These are phyloP conservation scores for Mus musculus DNA, from an alignment of 2,113 vertebrate species.

Conservation along the genomic window DNA sequence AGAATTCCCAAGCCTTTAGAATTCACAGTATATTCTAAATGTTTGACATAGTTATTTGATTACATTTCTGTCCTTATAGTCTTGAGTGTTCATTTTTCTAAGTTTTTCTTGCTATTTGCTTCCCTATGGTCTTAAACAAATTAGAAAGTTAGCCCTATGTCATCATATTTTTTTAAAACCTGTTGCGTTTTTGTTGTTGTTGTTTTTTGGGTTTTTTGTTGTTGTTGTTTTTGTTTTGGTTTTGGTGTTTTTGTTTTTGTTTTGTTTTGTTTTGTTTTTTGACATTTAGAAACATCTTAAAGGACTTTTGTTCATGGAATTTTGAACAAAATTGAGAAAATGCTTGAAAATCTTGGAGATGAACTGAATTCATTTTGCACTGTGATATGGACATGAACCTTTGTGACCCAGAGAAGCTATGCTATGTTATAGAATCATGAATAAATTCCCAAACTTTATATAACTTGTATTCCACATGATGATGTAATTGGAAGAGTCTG, in stretches of 20 bases:
- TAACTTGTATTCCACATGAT: background rate
- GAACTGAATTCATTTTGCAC: background rate
- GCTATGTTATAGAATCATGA: background rate
- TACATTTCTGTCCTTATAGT: background rate
- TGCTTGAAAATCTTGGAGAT: background rate
- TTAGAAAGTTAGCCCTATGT: background rate
- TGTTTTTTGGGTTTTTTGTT: too few species aligned
- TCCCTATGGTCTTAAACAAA: background rate
- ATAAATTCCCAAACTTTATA: background rate
- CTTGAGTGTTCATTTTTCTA: background rate
- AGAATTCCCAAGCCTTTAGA: background rate
- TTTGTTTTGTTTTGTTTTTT: background rate
- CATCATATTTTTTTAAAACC: too few species aligned
- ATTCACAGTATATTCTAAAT: background rate
- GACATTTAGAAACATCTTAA: background rate
- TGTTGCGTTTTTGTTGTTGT: too few species aligned
- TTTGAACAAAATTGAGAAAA: background rate
- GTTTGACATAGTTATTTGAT: background rate
- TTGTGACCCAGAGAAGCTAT: background rate
- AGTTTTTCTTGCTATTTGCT: background rate
- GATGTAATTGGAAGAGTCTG: background rate
- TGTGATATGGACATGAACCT: too few species aligned
- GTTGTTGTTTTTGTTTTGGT: too few species aligned
- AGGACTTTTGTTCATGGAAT: background rate
- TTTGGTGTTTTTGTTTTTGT: too few species aligned